These are phyloP conservation scores for Onychostoma macrolepis DNA, from an alignment of 2,113 vertebrate genomes.

Conservation along the genomic window DNA sequence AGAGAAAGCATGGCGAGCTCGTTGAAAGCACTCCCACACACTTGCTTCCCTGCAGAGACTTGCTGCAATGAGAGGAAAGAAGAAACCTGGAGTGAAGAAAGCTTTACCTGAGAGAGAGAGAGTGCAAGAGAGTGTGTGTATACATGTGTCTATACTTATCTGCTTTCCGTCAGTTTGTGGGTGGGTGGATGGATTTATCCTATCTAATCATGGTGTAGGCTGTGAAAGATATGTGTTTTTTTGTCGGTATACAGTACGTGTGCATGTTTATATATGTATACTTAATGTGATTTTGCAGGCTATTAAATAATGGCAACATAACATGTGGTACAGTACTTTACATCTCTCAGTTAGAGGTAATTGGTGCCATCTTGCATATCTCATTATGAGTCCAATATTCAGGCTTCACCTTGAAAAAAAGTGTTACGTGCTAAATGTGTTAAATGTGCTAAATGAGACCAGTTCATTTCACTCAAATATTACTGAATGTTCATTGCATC, in stretches of 20 bases:
- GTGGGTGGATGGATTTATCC: slow-evolving; percentile 35
- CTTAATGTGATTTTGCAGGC: neutral
- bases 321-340: neutral
- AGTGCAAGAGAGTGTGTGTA: neutral
- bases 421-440: neutral
- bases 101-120: slow-evolving; percentile 23
- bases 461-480: neutral
- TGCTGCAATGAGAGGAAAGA: slow-evolving; percentile 13
- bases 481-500: neutral
- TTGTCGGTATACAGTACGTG: neutral
- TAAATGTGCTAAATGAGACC: neutral
- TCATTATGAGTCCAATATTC: neutral
- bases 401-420: neutral
- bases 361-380: neutral
- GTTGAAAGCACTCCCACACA: slow-evolving; percentile 45
- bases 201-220: neutral
- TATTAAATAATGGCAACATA: neutral
- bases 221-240: neutral
- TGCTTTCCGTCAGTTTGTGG: slow-evolving; percentile 9
- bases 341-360: neutral
- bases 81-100: slow-evolving; percentile 40
- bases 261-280: neutral
- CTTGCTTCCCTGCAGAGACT: slow-evolving; percentile 26
- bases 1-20: neutral
- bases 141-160: slow-evolving; percentile 20